Evolutionary conservation across 1,140 invertebrate genomes (phyloP).

Genomic region (Episyrphus balteatus): DNA sequence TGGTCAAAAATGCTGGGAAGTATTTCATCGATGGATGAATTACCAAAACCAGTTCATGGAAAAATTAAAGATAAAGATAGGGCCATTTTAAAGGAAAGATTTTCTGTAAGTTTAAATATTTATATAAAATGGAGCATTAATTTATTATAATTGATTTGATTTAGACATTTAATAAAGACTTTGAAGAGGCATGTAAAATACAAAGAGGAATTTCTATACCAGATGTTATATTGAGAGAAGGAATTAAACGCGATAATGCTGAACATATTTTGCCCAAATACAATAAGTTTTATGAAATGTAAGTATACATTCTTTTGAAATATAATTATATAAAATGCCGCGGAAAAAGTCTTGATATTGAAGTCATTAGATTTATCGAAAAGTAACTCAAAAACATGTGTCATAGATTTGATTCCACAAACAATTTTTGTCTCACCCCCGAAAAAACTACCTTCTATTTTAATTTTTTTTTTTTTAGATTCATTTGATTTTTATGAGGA

Average conservation of each 20-base stretch:
- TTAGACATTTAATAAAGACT: constrained; percentile 87
- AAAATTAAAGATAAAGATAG: constrained; percentile 80
- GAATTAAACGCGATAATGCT: constrained; percentile 73
- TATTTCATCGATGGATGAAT: constrained; percentile 54
- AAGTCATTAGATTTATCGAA: too few species aligned
- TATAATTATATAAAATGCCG: too few species aligned
- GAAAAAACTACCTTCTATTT: too few species aligned
- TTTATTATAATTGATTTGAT: constrained; percentile 10
- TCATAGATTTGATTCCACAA: too few species aligned
- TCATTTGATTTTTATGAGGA: too few species aligned
- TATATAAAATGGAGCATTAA: neutral
- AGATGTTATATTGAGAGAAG: constrained; percentile 73
- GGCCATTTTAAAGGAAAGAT: constrained; percentile 88
- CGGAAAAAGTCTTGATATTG: too few species aligned
- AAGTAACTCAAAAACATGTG: too few species aligned
- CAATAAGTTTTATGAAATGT: constrained; percentile 64
- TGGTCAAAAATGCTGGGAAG: constrained; percentile 75
- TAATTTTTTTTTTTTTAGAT: too few species aligned
- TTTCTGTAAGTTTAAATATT: constrained; percentile 53
- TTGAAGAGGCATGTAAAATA: constrained; percentile 74
- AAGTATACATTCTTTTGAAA: constrained; percentile 23
- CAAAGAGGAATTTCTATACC: constrained; percentile 90
- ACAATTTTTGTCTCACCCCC: too few species aligned
- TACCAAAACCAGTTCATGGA: constrained; percentile 47
- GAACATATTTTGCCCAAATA: constrained; percentile 77